Conservation (phyloP, 2,113 vertebrate genomes). For the Erythrocercus mccallii region DNA sequence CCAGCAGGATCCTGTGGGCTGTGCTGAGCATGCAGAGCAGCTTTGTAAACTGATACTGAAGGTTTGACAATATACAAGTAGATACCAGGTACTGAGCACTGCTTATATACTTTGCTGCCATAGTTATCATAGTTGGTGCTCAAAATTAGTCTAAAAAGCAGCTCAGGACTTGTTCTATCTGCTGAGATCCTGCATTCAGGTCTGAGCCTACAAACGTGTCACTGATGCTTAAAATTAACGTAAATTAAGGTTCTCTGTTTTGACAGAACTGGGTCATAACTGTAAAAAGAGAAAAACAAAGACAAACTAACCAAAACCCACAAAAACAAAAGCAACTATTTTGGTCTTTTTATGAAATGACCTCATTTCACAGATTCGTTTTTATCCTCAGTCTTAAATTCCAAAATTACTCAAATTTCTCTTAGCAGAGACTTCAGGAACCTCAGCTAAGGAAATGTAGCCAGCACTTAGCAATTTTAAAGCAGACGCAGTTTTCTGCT, state of each 20-base stretch:
- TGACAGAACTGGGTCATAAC: neutral
- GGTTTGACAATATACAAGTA: neutral
- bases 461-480: neutral
- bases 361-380: neutral
- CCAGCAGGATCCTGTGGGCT: neutral
- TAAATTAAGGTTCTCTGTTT: neutral
- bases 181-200: neutral
- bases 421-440: neutral
- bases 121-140: neutral
- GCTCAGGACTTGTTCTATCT: neutral
- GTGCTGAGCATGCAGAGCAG: neutral
- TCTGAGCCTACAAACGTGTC: accelerated
- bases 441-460: neutral
- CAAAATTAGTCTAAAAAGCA: neutral
- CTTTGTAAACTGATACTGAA: neutral
- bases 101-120: neutral
- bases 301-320: neutral
- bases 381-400: neutral
- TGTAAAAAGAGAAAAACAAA: neutral
- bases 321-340: neutral
- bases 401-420: neutral
- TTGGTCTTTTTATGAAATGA: neutral
- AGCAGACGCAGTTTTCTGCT: neutral
- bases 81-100: accelerated
- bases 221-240: neutral